Evolutionary conservation across 2,797 vertebrate genomes (phyloP).

Genomic region (Spea hammondii): DNA sequence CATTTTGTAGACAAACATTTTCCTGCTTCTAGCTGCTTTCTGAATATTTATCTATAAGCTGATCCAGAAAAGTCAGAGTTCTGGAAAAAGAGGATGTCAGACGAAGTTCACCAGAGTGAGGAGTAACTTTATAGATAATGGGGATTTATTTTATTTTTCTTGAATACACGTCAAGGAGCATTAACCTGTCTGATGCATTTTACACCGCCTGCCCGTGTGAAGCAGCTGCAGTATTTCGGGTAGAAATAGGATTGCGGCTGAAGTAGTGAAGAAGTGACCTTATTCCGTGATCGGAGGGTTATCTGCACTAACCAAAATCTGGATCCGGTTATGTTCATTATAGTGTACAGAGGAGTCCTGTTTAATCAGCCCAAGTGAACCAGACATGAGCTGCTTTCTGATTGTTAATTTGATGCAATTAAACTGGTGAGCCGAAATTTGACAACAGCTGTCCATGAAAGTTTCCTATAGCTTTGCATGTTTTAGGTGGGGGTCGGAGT

Average conservation of each 20-base stretch:
- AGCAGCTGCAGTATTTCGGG: not conserved
- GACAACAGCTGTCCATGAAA: conserved; percentile 5
- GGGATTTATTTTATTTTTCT: too few relatives aligned
- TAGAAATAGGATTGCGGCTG: conserved; percentile 33
- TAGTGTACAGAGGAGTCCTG: conserved; percentile 2
- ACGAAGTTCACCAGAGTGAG: too few relatives aligned
- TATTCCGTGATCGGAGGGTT: conserved; percentile 31
- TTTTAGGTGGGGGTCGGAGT: too few relatives aligned
- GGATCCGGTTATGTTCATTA: not conserved
- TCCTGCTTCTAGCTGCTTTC: too few relatives aligned
- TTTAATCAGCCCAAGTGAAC: conserved; percentile 39
- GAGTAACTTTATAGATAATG: too few relatives aligned
- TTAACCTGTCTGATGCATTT: not conserved
- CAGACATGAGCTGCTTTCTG: not conserved
- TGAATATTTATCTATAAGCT: too few relatives aligned
- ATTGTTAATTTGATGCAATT: conserved; percentile 28
- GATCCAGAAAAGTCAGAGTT: too few relatives aligned
- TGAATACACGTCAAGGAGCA: too few relatives aligned
- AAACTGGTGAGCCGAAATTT: conserved; percentile 14
- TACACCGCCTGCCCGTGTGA: not conserved
- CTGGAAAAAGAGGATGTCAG: too few relatives aligned
- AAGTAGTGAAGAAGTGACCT: conserved; percentile 36
- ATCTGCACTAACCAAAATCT: conserved; percentile 4
- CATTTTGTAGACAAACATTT: too few relatives aligned
- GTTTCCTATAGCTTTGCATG: not conserved